Percentiles rank a stretch among this genome's conserved stretches.
Evolutionary conservation across 2,113 vertebrate species (phyloP).

Genomic region (Nibea albiflora): DNA sequence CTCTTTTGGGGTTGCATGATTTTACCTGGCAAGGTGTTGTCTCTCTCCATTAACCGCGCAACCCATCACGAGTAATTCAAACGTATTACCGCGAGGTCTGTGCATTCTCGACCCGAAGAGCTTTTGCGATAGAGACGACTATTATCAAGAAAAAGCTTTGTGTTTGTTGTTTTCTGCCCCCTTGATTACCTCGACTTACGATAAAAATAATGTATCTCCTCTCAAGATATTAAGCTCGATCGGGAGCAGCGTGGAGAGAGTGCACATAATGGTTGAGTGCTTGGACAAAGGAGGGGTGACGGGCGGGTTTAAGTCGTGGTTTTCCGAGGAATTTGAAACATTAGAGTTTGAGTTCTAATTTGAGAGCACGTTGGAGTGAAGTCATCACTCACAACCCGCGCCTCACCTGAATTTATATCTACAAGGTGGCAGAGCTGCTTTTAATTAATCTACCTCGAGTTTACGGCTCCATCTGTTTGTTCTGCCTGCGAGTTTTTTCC

Average conservation of each 20-base stretch:
- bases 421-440: slow-evolving; percentile 12
- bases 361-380: slow-evolving; percentile 40
- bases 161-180: slow-evolving; percentile 48
- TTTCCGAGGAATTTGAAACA: slow-evolving; percentile 12
- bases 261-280: slow-evolving; percentile 54
- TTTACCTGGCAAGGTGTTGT: slow-evolving; percentile 73
- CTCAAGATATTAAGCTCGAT: slow-evolving; percentile 62
- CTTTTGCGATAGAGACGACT: slow-evolving; percentile 50
- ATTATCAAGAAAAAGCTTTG: slow-evolving; percentile 44
- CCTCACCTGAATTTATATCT: slow-evolving; percentile 29
- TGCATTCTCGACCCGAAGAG: slow-evolving; percentile 63
- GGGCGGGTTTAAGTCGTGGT: slow-evolving; percentile 17
- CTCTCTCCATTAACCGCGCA: slow-evolving; percentile 65
- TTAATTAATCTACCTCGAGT: slow-evolving; percentile 56
- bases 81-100: slow-evolving; percentile 54
- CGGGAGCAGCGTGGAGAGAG: slow-evolving; percentile 14
- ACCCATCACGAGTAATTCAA: slow-evolving; percentile 72
- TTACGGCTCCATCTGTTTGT: slow-evolving; percentile 68
- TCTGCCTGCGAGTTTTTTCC: slow-evolving; percentile 24
- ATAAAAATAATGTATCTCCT: slow-evolving; percentile 65
- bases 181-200: slow-evolving; percentile 62
- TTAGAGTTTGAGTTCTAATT: slow-evolving; percentile 40
- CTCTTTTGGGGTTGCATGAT: slow-evolving; percentile 56
- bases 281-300: slow-evolving; percentile 32
- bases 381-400: slow-evolving; percentile 28